phyloP scores from a whole-genome alignment of 2,888 invertebrate genomes.

The Parnassius smintheus region DNA sequence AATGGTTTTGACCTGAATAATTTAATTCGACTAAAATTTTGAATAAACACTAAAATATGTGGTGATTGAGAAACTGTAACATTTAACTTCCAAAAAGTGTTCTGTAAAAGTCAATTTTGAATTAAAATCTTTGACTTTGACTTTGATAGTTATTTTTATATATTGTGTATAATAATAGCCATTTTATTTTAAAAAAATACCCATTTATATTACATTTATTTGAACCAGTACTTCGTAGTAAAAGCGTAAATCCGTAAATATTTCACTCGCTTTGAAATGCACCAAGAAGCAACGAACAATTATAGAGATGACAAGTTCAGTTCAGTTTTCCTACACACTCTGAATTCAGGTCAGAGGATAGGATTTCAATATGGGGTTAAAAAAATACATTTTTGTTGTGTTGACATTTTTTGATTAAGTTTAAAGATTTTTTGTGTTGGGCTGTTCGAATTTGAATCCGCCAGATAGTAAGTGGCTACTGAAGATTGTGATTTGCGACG shows the following conservation, averaged over 20 bases:
- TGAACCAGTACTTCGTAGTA: conserved; percentile 18
- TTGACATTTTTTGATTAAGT: background rate
- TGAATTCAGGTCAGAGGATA: conserved; percentile 30
- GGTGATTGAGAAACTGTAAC: too few relatives aligned
- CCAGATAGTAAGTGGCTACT: background rate
- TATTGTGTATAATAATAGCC: too few relatives aligned
- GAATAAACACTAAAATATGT: too few relatives aligned
- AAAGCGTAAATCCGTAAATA: conserved; percentile 10
- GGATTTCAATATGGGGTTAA: conserved; percentile 23
- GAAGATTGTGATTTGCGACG: background rate
- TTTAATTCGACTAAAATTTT: too few relatives aligned
- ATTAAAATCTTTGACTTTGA: too few relatives aligned
- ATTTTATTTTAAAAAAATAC: too few relatives aligned
- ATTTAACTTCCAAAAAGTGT: too few relatives aligned
- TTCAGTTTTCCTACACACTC: conserved; percentile 19
- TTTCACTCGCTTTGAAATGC: conserved; percentile 38
- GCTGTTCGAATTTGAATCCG: background rate
- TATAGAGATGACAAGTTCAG: conserved; percentile 32
- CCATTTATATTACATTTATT: background rate
- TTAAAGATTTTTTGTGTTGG: background rate
- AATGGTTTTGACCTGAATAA: too few relatives aligned
- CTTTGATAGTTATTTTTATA: too few relatives aligned
- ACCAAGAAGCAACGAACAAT: conserved; percentile 36
- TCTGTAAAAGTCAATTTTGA: too few relatives aligned
- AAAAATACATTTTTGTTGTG: conserved; percentile 6